Evolutionary conservation across 2,797 vertebrate species (phyloP).

Genomic region (Arctocebus calabarensis): DNA sequence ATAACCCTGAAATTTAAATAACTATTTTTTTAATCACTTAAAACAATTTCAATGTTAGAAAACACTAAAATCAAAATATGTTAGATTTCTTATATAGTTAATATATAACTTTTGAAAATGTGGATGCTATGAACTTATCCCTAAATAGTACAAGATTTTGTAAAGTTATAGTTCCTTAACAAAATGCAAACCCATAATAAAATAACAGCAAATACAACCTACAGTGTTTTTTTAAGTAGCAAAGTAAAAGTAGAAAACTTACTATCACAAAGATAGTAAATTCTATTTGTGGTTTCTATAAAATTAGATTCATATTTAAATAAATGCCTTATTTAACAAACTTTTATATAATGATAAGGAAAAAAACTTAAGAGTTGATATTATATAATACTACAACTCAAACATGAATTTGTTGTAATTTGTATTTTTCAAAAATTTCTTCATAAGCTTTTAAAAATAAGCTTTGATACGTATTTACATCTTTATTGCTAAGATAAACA

Average conservation of each 20-base stretch:
- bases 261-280: neutral
- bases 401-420: constrained; percentile 19
- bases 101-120: constrained; percentile 49
- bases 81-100: neutral
- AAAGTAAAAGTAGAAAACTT: too few species aligned
- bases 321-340: neutral
- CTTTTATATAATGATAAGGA: neutral
- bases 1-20: constrained; percentile 6
- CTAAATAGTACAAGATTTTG: neutral
- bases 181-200: constrained; percentile 9
- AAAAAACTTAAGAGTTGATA: constrained; percentile 14
- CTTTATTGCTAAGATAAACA: too few species aligned
- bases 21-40: neutral
- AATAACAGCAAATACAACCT: neutral
- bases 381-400: neutral
- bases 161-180: neutral
- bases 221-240: neutral
- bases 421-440: neutral
- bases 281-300: constrained; percentile 25
- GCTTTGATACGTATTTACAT: too few species aligned
- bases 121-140: neutral
- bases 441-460: too few species aligned
- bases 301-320: constrained; percentile 42
- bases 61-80: neutral
- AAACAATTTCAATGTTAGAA: constrained; percentile 20